Percentiles rank a stretch among this genome's conserved stretches.
Conservation (phyloP, 2,797 vertebrate genomes). For the Sciurus vulgaris region DNA sequence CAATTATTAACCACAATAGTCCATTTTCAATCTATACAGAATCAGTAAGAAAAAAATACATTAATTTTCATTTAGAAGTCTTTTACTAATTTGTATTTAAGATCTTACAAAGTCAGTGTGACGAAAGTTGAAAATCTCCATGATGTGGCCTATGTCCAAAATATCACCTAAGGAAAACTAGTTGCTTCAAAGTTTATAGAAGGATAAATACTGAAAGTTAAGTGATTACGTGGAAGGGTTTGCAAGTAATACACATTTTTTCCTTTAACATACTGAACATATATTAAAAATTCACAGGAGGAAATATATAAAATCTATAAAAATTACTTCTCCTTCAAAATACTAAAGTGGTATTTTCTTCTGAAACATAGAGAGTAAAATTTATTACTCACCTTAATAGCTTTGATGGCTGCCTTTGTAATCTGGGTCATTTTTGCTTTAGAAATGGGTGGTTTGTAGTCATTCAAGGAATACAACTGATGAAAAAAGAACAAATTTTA, state of each 20-base stretch:
- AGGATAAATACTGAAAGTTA: slow-evolving; percentile 48
- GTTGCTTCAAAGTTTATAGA: slow-evolving; percentile 25
- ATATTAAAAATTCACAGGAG: slow-evolving; percentile 19
- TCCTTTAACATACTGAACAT: slow-evolving; percentile 18
- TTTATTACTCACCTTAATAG: slow-evolving; percentile 97
- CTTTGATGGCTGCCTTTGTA: slow-evolving; percentile 99
- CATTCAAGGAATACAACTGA: slow-evolving; percentile 98
- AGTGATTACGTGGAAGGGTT: not conserved
- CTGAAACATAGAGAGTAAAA: slow-evolving; percentile 52
- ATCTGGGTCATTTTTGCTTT: slow-evolving; percentile 99
- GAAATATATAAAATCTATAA: slow-evolving; percentile 3
- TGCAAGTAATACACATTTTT: slow-evolving; percentile 1
- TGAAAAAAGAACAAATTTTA: slow-evolving; percentile 73
- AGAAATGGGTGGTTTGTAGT: slow-evolving; percentile 99
- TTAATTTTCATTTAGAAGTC: slow-evolving; percentile 19
- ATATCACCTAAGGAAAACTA: slow-evolving; percentile 41
- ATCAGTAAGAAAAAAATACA: not conserved
- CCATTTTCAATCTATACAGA: slow-evolving; percentile 18
- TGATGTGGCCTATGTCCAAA: not conserved
- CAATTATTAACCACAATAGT: not conserved
- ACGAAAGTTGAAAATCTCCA: slow-evolving; percentile 49
- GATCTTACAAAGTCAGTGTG: slow-evolving; percentile 8
- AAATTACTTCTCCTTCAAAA: slow-evolving; percentile 32
- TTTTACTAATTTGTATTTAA: slow-evolving; percentile 27
- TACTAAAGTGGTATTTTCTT: slow-evolving; percentile 43